Conservation (phyloP, 2,888 invertebrate genomes). For the Dicranocentrus wangi region DNA sequence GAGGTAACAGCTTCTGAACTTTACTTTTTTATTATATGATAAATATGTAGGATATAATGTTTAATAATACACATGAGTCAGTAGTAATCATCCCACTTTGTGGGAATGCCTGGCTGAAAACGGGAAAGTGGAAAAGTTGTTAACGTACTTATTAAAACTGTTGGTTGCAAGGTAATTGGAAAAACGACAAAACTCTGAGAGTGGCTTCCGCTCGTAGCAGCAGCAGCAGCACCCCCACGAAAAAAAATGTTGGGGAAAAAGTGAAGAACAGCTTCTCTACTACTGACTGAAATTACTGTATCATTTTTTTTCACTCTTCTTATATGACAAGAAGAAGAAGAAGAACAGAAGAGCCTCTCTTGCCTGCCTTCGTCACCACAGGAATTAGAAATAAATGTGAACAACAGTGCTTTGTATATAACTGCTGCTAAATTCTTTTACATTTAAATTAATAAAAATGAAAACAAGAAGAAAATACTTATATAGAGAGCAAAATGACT, state of each 20-base stretch:
- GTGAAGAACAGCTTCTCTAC: background rate
- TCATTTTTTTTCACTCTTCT: too few relatives aligned
- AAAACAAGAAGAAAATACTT: constrained; percentile 12
- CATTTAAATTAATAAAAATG: constrained; percentile 2
- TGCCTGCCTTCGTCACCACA: background rate
- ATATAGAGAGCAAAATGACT: constrained; percentile 11
- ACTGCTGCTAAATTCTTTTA: background rate
- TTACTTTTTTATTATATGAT: background rate
- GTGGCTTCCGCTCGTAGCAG: background rate
- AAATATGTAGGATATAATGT: constrained; percentile 2
- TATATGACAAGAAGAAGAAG: too few relatives aligned
- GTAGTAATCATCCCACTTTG: constrained; percentile 20
- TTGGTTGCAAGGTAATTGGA: constrained; percentile 24
- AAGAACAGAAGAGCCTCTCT: background rate
- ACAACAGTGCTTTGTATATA: too few relatives aligned
- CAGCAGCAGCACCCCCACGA: background rate
- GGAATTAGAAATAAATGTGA: background rate
- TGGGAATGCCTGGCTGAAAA: constrained; percentile 35
- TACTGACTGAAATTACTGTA: background rate
- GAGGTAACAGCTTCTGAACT: too few relatives aligned
- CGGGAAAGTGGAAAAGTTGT: constrained; percentile 49
- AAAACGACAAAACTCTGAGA: constrained; percentile 30
- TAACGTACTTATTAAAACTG: constrained; percentile 53
- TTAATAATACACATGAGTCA: background rate
- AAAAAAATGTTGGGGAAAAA: background rate